phyloP scores from a whole-genome alignment of 2,888 invertebrate species.

The Euproctis similis region DNA sequence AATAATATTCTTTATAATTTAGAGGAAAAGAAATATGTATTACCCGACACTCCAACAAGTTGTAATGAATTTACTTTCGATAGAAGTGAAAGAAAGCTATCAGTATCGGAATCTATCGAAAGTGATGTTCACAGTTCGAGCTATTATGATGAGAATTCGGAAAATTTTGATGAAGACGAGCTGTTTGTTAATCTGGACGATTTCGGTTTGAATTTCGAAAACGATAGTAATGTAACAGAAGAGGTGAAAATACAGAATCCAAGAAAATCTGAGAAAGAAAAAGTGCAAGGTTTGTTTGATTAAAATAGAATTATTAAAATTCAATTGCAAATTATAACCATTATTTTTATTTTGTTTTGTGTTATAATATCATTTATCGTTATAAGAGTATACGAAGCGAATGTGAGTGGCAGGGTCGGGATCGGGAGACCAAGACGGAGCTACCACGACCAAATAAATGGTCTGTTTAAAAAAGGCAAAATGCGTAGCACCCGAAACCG shows the following conservation, averaged over 20 bases:
- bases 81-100: constrained; percentile 50
- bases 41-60: constrained; percentile 65
- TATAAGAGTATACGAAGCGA: too few relatives aligned
- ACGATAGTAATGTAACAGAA: constrained; percentile 33
- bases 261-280: constrained; percentile 45
- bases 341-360: too few relatives aligned
- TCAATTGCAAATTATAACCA: too few relatives aligned
- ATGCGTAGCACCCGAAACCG: too few relatives aligned
- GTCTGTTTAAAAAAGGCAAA: too few relatives aligned
- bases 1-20: constrained; percentile 63
- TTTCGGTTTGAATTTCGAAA: constrained; percentile 55
- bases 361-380: too few relatives aligned
- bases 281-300: constrained; percentile 58
- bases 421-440: too few relatives aligned
- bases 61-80: constrained; percentile 60
- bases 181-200: constrained; percentile 65
- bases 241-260: constrained; percentile 27
- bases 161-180: constrained; percentile 65
- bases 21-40: constrained; percentile 51
- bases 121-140: constrained; percentile 61
- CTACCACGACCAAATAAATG: too few relatives aligned
- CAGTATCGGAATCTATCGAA: constrained; percentile 61
- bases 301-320: too few relatives aligned
- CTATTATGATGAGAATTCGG: constrained; percentile 63
- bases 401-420: too few relatives aligned